phyloP scores from a whole-genome alignment of 2,113 vertebrate species.

The Neolamprologus falcicula region DNA sequence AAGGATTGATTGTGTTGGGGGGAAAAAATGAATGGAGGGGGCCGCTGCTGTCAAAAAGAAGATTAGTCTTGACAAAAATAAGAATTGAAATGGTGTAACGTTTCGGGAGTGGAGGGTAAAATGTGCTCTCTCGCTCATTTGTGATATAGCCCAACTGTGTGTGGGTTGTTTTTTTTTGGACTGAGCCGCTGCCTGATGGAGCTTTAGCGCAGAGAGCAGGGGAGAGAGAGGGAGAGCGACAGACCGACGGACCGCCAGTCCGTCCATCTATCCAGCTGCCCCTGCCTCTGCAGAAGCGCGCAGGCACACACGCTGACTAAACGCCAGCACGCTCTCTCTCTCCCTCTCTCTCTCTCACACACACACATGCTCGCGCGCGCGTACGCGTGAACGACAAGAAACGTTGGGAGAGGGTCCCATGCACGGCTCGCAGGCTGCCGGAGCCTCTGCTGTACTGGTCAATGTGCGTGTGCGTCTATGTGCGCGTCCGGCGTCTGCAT shows the following conservation, averaged over 20 bases:
- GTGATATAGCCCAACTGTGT: neutral
- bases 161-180: neutral
- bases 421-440: conserved; percentile 34
- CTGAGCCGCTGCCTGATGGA: conserved; percentile 27
- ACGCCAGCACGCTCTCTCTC: neutral
- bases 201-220: conserved; percentile 52
- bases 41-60: neutral
- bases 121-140: neutral
- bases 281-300: conserved; percentile 64
- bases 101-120: neutral
- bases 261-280: conserved; percentile 56
- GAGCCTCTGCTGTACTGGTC: conserved; percentile 21
- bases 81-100: neutral
- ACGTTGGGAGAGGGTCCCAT: conserved; percentile 43
- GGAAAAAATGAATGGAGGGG: neutral
- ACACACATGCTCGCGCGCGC: neutral
- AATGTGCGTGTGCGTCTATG: conserved; percentile 26
- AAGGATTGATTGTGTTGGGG: neutral
- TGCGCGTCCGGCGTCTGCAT: conserved; percentile 48
- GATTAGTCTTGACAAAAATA: neutral
- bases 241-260: conserved; percentile 34
- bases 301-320: conserved; percentile 13
- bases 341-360: neutral
- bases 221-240: neutral
- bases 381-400: neutral